phyloP scores from a whole-genome alignment of 1,140 invertebrate species.

The Lithobius niger region DNA sequence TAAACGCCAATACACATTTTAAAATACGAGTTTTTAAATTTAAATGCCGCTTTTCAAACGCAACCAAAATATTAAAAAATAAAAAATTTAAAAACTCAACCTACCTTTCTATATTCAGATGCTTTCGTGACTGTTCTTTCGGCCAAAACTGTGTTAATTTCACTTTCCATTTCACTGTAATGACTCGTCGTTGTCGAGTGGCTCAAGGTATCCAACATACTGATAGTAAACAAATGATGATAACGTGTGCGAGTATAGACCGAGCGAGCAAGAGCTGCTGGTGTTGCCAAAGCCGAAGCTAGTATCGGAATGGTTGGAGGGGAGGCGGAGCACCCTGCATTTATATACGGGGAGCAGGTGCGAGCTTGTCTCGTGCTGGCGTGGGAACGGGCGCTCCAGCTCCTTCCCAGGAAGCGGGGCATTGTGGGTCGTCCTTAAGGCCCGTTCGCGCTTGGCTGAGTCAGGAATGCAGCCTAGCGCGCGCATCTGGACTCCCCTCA shows the following conservation, averaged over 20 bases:
- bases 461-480: neutral
- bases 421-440: neutral
- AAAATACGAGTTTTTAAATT: neutral
- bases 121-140: constrained; percentile 8
- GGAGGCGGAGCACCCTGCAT: neutral
- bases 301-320: constrained; percentile 1
- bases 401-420: constrained; percentile 2
- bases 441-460: constrained; percentile 7
- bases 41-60: constrained; percentile 6
- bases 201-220: neutral
- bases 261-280: neutral
- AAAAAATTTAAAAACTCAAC: neutral
- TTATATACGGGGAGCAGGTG: constrained; percentile 9
- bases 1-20: neutral
- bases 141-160: neutral
- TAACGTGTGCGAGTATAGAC: neutral
- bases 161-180: neutral
- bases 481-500: constrained; percentile 2
- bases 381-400: neutral
- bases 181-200: neutral
- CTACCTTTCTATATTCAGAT: constrained; percentile 13
- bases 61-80: neutral
- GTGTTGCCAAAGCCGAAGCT: neutral
- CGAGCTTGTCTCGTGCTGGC: constrained; percentile 10
- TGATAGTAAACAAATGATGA: neutral